Percentiles rank a stretch among this genome's conserved stretches.
Evolutionary conservation across 2,113 vertebrate species (phyloP).

Genomic region (Ploceus nigricollis): DNA sequence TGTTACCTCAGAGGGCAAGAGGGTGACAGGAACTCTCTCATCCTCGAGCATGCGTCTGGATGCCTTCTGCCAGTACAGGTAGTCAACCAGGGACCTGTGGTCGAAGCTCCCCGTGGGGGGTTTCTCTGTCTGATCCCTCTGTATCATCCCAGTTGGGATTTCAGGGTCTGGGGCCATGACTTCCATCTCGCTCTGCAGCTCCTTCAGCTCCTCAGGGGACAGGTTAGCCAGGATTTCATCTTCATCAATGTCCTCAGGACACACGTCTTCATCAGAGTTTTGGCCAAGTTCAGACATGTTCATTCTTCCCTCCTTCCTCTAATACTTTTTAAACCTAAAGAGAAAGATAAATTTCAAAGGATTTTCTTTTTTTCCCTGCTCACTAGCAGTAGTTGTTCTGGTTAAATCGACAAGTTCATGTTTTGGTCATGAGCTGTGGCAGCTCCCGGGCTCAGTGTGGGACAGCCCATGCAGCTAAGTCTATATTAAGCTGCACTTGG

Average conservation of each 20-base stretch:
- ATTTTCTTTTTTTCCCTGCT: accelerated
- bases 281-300: conserved; percentile 70
- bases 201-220: conserved; percentile 89
- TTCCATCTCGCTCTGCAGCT: conserved; percentile 94
- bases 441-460: background rate
- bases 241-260: conserved; percentile 82
- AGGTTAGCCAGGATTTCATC: conserved; percentile 92
- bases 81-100: conserved; percentile 91
- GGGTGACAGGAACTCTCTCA: conserved; percentile 84
- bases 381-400: background rate
- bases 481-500: conserved; percentile 90
- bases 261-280: conserved; percentile 61
- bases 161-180: conserved; percentile 89
- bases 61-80: conserved; percentile 92
- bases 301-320: background rate
- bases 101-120: conserved; percentile 87
- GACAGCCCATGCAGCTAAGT: conserved; percentile 13
- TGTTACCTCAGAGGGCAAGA: conserved; percentile 84
- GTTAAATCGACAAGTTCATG: background rate
- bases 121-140: conserved; percentile 92
- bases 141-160: conserved; percentile 90
- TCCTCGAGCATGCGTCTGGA: conserved; percentile 91
- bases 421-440: conserved; percentile 19
- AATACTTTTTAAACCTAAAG: background rate
- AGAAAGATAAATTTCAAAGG: background rate